Base-by-base conservation (phyloP, 2,797 vertebrate genomes). In the Sphenopsis melanotis region DNA sequence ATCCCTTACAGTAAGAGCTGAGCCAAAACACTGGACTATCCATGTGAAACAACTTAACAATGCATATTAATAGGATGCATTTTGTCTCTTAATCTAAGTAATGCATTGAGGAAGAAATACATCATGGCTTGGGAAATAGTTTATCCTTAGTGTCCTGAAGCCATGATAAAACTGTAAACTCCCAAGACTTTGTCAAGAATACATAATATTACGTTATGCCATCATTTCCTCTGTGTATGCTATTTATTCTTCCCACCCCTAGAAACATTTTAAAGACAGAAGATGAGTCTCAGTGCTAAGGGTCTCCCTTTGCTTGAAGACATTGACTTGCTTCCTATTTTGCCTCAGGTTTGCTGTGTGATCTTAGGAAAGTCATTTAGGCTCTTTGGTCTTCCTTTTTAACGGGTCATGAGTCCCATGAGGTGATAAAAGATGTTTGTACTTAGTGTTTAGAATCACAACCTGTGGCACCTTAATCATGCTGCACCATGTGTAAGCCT, bases 61-160 rank as follows among this genome's bases (percentile, higher is more conserved):
- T 30, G 39, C 24, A 70, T 82, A 90, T 85, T 90, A 94, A n/a
- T 21, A 87, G 50, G 70, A 83, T 90, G 68, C 26, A 66, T 93
- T 94, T 94, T 95, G 24, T 94, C 78, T 84, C 81, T 55, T 70
- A 87, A 84, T 87, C 82, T 93, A 80, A 96, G 22, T 64, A 83
- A 77, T 32, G 34, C 75, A 76, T 36, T 61, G 14, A 92, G 53
- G 72, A 74, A 84, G 59, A 84, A 89, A 89, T 63, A 29, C 20
- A 66, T 77, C 46, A 50, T 56, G 42, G 2, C 41, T 82, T 79
- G 60, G 68, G 53, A 87, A 84, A 79, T 34, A 76, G 61, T 53
- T 81, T 82, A 77, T 37, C 19, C 53, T 85, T 55, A 47, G 21
- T 61, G 41, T 77, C 22, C 16, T 11, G 66, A 83, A 74, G 13